Conservation (phyloP, 2,888 invertebrate genomes). For the Pollenia angustigena region DNA sequence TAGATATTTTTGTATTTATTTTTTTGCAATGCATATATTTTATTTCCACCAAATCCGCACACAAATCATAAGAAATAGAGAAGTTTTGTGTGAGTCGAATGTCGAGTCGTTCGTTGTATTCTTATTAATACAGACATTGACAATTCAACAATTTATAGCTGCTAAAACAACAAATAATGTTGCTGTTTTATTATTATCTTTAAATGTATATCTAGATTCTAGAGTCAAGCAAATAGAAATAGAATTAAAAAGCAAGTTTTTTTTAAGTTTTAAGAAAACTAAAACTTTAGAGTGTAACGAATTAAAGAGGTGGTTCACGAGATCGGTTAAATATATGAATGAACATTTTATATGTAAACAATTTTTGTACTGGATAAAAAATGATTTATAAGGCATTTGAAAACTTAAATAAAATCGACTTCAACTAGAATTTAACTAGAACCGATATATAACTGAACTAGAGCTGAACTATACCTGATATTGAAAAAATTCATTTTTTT, state of each 20-base stretch:
- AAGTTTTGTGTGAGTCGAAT: conserved; percentile 17
- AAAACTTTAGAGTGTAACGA: conserved; percentile 16
- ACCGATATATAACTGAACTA: no score
- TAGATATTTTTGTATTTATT: conserved; percentile 6
- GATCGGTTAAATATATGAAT: no score
- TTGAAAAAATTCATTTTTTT: no score
- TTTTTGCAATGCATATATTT: conserved; percentile 46
- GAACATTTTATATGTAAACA: no score
- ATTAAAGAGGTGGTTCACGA: background rate
- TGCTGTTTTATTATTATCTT: conserved; percentile 62
- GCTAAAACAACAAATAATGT: conserved; percentile 63
- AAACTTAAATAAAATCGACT: no score
- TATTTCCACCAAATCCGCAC: conserved; percentile 57
- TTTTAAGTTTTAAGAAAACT: background rate
- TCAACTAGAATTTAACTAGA: no score
- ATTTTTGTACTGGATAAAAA: no score
- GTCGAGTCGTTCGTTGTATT: conserved; percentile 11
- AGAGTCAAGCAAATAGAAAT: conserved; percentile 20
- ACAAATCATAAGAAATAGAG: conserved; percentile 23
- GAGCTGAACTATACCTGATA: no score
- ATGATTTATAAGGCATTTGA: no score
- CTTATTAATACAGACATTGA: conserved; percentile 67
- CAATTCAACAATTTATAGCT: conserved; percentile 71
- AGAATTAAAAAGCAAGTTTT: conserved; percentile 67
- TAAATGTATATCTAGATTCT: conserved; percentile 59